Conservation (phyloP, 2,888 invertebrate genomes). For the Lithophane leautieri region DNA sequence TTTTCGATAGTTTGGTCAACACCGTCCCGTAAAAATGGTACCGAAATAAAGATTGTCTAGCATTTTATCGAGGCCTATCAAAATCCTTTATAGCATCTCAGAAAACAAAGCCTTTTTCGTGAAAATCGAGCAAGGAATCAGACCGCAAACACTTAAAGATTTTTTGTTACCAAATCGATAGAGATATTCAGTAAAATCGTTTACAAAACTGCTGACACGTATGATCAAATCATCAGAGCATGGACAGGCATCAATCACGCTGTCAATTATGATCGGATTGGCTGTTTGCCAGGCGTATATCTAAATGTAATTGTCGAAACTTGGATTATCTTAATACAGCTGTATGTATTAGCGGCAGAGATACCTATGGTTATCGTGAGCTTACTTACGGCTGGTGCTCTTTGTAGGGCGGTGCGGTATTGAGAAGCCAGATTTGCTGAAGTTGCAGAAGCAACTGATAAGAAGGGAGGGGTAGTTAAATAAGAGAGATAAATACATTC, state of each 20-base stretch:
- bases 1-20: conserved; percentile 28
- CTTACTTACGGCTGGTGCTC: conserved; percentile 37
- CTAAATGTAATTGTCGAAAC: conserved; percentile 67
- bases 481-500: too few relatives aligned
- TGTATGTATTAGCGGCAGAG: conserved; percentile 55
- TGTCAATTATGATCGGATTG: conserved; percentile 72
- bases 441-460: neutral
- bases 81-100: neutral
- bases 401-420: neutral
- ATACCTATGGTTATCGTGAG: conserved; percentile 46
- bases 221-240: conserved; percentile 62
- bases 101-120: neutral
- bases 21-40: neutral
- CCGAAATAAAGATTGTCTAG: neutral
- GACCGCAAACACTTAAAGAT: neutral
- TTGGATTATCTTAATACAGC: conserved; percentile 64
- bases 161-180: conserved; percentile 17
- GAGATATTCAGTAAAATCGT: conserved; percentile 40
- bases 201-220: conserved; percentile 53
- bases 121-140: neutral
- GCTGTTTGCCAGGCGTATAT: conserved; percentile 67
- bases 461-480: too few relatives aligned
- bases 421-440: conserved; percentile 16
- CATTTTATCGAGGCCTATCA: conserved; percentile 4
- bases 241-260: conserved; percentile 65